Conservation (phyloP, 2,113 vertebrate species). For the Poeciliopsis retropinna region DNA sequence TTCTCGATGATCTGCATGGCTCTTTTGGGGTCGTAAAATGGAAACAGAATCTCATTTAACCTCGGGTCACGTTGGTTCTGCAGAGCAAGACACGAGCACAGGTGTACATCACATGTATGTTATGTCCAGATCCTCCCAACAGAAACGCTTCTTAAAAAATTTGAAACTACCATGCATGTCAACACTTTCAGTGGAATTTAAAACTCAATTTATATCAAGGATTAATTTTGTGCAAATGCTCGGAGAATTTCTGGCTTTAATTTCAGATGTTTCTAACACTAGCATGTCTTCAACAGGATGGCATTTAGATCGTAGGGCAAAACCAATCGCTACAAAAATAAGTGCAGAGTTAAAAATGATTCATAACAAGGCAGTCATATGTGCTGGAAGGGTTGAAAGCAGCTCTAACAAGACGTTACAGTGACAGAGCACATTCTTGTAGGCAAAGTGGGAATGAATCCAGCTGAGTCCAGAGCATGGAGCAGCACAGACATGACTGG, state of each 20-base stretch:
- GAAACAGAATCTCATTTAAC: conserved; percentile 98
- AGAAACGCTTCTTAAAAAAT: conserved; percentile 18
- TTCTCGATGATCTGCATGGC: conserved; percentile 96
- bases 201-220: not conserved
- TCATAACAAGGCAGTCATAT: conserved; percentile 6
- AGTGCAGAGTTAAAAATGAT: conserved; percentile 17
- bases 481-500: conserved; percentile 32
- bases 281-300: not conserved
- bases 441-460: conserved; percentile 45
- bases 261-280: not conserved
- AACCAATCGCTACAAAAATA: conserved; percentile 6
- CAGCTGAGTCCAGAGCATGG: conserved; percentile 20
- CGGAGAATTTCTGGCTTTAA: not conserved
- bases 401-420: conserved; percentile 25
- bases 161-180: conserved; percentile 4
- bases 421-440: conserved; percentile 17
- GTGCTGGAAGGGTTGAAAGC: conserved; percentile 31
- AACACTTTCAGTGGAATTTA: not conserved
- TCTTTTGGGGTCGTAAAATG: conserved; percentile 96
- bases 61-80: conserved; percentile 97
- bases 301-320: conserved; percentile 4
- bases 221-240: not conserved
- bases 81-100: conserved; percentile 59
- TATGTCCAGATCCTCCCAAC: not conserved
- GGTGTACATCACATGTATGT: conserved; percentile 6